phyloP scores from a whole-genome alignment of 1,140 invertebrate species.

The Papilio dardanus region DNA sequence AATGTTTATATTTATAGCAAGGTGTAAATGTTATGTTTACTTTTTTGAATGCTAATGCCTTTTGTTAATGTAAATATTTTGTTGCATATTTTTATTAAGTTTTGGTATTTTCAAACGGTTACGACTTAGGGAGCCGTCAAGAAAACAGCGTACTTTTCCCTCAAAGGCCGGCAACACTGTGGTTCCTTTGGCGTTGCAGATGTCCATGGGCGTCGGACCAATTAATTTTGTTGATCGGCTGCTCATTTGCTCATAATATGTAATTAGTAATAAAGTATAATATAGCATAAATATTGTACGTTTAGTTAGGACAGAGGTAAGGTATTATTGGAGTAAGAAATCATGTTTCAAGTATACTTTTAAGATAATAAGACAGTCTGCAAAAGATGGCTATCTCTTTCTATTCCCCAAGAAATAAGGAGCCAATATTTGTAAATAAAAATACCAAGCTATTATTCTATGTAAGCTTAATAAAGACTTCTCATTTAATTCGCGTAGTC shows the following conservation, averaged over 20 bases:
- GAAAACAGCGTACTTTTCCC: too few species aligned
- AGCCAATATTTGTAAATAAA: background rate
- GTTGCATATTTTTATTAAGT: background rate
- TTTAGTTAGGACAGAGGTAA: background rate
- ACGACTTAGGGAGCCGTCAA: too few species aligned
- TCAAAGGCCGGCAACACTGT: too few species aligned
- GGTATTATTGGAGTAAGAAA: too few species aligned
- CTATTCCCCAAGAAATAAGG: background rate
- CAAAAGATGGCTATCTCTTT: background rate
- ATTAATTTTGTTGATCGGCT: too few species aligned
- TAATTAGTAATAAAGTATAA: too few species aligned
- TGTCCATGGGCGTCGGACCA: too few species aligned
- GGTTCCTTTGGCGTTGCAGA: too few species aligned
- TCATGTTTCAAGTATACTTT: background rate
- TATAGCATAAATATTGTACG: background rate
- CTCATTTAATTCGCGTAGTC: background rate
- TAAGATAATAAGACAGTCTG: background rate
- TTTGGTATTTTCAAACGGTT: too few species aligned
- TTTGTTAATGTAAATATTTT: background rate
- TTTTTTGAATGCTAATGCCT: background rate
- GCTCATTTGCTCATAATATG: too few species aligned
- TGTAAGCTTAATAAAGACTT: background rate
- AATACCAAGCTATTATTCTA: background rate
- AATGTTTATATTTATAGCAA: background rate
- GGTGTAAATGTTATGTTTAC: constrained; percentile 18